Base-by-base conservation (phyloP, 64 coral and sea anemone genomes). In the Pocillopora damicornis region DNA sequence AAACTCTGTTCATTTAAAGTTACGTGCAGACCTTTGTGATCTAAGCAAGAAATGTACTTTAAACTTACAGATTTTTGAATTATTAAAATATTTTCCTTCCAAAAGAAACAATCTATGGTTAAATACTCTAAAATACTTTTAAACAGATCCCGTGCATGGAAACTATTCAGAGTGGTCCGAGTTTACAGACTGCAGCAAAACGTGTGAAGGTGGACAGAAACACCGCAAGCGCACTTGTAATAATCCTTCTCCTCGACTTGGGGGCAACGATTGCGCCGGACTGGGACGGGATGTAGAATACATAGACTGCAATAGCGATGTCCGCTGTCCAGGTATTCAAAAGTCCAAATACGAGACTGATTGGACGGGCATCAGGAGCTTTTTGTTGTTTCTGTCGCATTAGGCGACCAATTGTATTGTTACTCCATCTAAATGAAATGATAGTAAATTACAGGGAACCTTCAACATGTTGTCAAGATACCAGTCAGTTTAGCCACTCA, bases 141-240 rank as follows among this genome's bases (percentile, higher is more conserved):
- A 4, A 23, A 69, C 42, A 42, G 20, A 8, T 71, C 36, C 17
- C 69, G 81, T 71, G 13, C 23, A 84, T 37, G 81, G 81, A 57
- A 84, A 72, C 18, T 84, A 72, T n/a, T 15, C 81, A 5, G 81
- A 84, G 20, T 84, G 81, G 81, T 67, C 81, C 15, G 64, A 84
- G 5, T 84, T 84, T 15, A 71, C 81, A 56, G 81, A 84, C 12
- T 84, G 81, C 42, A 84, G 63, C 81, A 84, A n/a, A 20, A 71
- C 81, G 25, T 84, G 81, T 14, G 81, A 26, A 25, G 64, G 81
- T 56, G 81, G 81, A 14, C 63, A 84, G 42, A 84, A 7, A 84
- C 67, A 65, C 35, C 81, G 81, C 13, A 67, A 63, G 15, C 81
- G 81, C 63, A 58, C 63, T 36, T 84, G 81, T 58, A 56, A 37